These are phyloP conservation scores for Geotrypetes seraphini DNA, from an alignment of 2,797 vertebrate species.

Conservation along the genomic window DNA sequence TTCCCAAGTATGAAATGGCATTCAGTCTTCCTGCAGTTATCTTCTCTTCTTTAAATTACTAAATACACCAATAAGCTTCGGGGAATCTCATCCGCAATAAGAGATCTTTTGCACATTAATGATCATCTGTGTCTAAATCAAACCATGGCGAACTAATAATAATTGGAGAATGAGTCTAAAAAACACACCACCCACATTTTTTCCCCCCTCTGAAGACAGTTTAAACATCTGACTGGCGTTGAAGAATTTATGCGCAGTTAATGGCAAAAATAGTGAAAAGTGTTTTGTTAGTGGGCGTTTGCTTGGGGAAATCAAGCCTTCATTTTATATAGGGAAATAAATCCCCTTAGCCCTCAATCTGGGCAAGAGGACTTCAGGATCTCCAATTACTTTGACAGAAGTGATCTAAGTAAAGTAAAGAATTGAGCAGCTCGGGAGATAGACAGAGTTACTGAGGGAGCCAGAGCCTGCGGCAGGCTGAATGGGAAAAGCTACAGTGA, in stretches of 20 bases:
- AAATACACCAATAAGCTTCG: too few species aligned
- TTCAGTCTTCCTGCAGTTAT: too few species aligned
- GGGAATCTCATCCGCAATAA: too few species aligned
- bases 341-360: conserved; percentile 29
- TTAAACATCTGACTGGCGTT: conserved; percentile 16
- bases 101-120: too few species aligned
- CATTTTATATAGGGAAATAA: conserved; percentile 31
- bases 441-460: background rate
- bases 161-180: too few species aligned
- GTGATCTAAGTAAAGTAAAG: conserved; percentile 12
- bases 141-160: too few species aligned
- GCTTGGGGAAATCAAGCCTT: conserved; percentile 31
- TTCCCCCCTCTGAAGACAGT: too few species aligned
- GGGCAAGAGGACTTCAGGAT: conserved; percentile 20
- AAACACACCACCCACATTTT: too few species aligned
- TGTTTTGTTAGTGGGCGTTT: conserved; percentile 24
- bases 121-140: too few species aligned
- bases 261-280: conserved; percentile 23
- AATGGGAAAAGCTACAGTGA: background rate
- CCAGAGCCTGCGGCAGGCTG: background rate
- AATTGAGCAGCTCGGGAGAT: background rate
- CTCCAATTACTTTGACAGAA: conserved; percentile 34
- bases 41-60: too few species aligned
- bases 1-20: too few species aligned
- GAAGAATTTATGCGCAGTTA: conserved; percentile 35